A percentile compares a stretch with the other conserved stretches of the same genome.
phyloP scores from a whole-genome alignment of 1,140 invertebrate genomes.

The Drosophila setifemur region DNA sequence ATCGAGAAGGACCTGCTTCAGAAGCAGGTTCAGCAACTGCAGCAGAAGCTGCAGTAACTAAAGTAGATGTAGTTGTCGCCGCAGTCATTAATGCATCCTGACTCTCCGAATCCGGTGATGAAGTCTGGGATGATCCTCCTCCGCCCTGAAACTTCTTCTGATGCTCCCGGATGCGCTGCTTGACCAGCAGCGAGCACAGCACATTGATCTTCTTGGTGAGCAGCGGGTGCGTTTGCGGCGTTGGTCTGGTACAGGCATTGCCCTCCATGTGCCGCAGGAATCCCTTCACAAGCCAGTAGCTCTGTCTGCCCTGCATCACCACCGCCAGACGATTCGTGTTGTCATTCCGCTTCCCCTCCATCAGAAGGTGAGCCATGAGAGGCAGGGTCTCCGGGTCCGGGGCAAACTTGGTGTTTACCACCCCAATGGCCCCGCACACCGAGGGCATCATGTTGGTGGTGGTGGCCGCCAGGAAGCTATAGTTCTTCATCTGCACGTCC shows the following conservation, averaged over 20 bases:
- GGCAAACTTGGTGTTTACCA: constrained; percentile 62
- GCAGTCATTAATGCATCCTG: not conserved
- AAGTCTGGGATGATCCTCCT: not conserved
- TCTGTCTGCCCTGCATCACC: constrained; percentile 74
- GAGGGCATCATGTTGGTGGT: constrained; percentile 70
- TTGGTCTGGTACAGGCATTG: constrained; percentile 71
- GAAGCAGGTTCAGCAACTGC: not conserved
- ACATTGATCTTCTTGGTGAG: constrained; percentile 77
- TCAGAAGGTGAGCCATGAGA: constrained; percentile 63
- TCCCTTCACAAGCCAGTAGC: constrained; percentile 74
- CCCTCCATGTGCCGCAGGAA: constrained; percentile 63
- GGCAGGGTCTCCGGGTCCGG: constrained; percentile 32
- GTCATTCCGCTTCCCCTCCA: constrained; percentile 46
- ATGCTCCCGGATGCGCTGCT: constrained; percentile 64
- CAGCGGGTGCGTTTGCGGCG: constrained; percentile 68
- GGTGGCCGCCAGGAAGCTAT: constrained; percentile 65
- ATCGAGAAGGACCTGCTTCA: not conserved
- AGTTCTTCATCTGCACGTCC: constrained; percentile 66
- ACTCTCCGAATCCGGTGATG: too few species aligned
- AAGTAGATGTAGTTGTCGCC: not conserved
- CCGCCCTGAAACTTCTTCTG: constrained; percentile 14
- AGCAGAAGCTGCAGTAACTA: not conserved
- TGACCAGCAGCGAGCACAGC: constrained; percentile 67
- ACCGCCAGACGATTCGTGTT: constrained; percentile 62
- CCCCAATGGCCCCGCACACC: constrained; percentile 56